These are phyloP conservation scores for Drosophila monieri DNA, from an alignment of 2,888 invertebrate species.

Conservation along the genomic window DNA sequence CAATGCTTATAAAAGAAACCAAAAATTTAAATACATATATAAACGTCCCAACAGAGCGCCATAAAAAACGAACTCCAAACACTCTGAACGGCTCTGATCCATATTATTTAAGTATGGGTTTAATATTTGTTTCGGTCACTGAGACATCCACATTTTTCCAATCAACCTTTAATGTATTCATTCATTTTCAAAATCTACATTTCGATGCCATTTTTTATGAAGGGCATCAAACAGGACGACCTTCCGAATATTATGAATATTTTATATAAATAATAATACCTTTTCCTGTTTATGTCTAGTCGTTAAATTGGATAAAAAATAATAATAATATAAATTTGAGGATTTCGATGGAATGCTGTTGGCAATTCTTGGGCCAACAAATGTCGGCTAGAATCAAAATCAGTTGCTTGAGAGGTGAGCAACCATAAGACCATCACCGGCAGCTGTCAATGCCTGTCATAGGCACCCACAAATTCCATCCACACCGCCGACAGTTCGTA, in stretches of 20 bases:
- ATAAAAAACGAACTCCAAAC: conserved; percentile 18
- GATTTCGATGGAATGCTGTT: conserved; percentile 9
- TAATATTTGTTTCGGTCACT: conserved; percentile 6
- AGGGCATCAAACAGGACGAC: conserved; percentile 45
- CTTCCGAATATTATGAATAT: conserved; percentile 70
- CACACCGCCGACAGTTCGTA: conserved; percentile 6
- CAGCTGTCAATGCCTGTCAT: conserved; percentile 46
- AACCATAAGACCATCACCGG: conserved; percentile 35
- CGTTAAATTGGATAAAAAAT: conserved; percentile 28
- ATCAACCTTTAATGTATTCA: conserved; percentile 27
- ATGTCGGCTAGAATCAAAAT: conserved; percentile 32
- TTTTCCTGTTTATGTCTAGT: conserved; percentile 20
- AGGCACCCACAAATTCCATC: conserved; percentile 24
- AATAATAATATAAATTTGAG: conserved; percentile 27
- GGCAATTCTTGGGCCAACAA: conserved; percentile 23
- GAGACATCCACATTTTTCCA: conserved; percentile 1
- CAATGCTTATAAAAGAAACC: conserved; percentile 30
- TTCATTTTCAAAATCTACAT: neutral
- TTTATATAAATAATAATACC: conserved; percentile 52
- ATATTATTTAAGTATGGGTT: neutral
- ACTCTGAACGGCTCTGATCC: conserved; percentile 4
- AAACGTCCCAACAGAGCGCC: conserved; percentile 4
- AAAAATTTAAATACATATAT: conserved; percentile 24
- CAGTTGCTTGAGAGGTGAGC: conserved; percentile 39
- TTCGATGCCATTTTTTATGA: conserved; percentile 16